Evolutionary conservation across 2,113 vertebrate genomes (phyloP).

Genomic region (Corythoichthys haematopterus): DNA sequence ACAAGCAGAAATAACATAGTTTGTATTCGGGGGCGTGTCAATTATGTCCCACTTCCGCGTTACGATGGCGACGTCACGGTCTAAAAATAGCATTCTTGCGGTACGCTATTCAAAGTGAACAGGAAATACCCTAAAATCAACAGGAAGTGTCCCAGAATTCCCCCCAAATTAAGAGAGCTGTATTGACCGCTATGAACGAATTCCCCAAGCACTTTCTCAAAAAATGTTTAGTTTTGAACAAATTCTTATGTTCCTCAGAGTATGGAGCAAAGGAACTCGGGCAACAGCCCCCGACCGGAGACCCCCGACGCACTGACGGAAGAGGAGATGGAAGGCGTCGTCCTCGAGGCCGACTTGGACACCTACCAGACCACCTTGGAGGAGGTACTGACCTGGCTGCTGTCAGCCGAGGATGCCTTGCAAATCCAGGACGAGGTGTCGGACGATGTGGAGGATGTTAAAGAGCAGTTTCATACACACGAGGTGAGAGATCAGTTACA

Average conservation of each 20-base stretch:
- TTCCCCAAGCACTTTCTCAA: too few relatives aligned
- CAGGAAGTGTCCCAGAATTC: too few relatives aligned
- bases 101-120: too few relatives aligned
- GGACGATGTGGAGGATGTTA: slow-evolving; percentile 92
- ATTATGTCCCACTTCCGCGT: too few relatives aligned
- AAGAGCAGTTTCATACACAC: slow-evolving; percentile 93
- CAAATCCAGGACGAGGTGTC: slow-evolving; percentile 90
- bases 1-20: too few relatives aligned
- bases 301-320: slow-evolving; percentile 78
- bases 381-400: slow-evolving; percentile 94
- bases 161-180: too few relatives aligned
- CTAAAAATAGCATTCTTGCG: too few relatives aligned
- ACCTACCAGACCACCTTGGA: slow-evolving; percentile 91
- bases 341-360: slow-evolving; percentile 82
- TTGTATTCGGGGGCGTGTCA: too few relatives aligned
- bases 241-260: slow-evolving; percentile 25
- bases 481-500: slow-evolving; percentile 73
- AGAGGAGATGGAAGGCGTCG: slow-evolving; percentile 78
- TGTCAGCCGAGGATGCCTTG: slow-evolving; percentile 87
- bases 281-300: slow-evolving; percentile 66
- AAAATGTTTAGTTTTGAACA: background rate
- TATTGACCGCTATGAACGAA: too few relatives aligned
- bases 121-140: too few relatives aligned
- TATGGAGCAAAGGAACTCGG: slow-evolving; percentile 59
- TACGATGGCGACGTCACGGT: too few relatives aligned